Evolutionary conservation across 2,797 vertebrate species (phyloP).

Genomic region (Poecilia picta): DNA sequence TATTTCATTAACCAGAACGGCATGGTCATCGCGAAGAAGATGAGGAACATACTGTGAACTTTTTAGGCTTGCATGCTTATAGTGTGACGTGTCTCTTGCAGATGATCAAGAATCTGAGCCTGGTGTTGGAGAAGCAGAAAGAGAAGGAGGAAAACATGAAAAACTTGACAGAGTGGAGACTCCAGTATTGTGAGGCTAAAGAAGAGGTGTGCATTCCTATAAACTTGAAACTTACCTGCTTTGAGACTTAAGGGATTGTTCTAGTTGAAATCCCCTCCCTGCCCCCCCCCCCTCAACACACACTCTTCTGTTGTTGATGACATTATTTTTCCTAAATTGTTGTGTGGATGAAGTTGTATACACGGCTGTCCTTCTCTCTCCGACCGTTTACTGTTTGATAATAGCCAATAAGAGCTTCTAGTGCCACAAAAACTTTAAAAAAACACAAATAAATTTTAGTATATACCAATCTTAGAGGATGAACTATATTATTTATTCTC

Average conservation of each 20-base stretch:
- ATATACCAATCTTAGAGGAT: not conserved
- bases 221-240: not conserved
- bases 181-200: slow-evolving; percentile 82
- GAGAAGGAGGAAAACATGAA: slow-evolving; percentile 89
- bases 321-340: not conserved
- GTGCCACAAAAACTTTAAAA: not conserved
- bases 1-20: not conserved
- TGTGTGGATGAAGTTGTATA: not conserved
- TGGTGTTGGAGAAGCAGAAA: slow-evolving; percentile 88
- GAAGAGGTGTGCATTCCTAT: slow-evolving; percentile 81
- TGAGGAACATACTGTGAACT: not conserved
- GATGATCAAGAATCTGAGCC: slow-evolving; percentile 89
- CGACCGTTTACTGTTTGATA: not conserved
- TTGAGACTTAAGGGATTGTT: not conserved
- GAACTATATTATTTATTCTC: not conserved
- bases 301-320: not conserved
- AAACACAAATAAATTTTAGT: not conserved
- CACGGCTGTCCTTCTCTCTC: not conserved
- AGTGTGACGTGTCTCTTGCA: slow-evolving; percentile 62
- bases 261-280: not conserved
- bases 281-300: not conserved
- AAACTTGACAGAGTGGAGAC: slow-evolving; percentile 88
- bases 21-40: not conserved
- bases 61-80: slow-evolving; percentile 5
- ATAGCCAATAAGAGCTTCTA: not conserved